Base-by-base conservation (phyloP, 2,888 invertebrate genomes). In the Xestia c-nigrum region DNA sequence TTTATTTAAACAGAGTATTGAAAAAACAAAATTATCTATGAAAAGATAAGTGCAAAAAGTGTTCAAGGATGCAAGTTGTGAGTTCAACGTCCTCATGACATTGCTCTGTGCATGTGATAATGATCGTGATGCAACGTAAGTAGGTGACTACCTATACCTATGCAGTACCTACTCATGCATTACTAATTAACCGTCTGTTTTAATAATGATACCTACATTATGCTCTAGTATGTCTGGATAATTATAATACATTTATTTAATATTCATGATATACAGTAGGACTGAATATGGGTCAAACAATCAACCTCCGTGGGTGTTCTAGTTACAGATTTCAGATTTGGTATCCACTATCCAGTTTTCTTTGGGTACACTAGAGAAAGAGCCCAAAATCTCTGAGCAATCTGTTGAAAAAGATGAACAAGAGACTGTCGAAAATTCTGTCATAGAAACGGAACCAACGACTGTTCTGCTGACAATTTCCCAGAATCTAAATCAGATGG, bases 81-180 rank as follows among this genome's bases (percentile, higher is more conserved):
- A 86, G 96, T 95, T 96, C 96, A 96, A 92, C 87, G 95, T 85
- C 90, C 96, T 86, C 87, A 82, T 96, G 96, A 96, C 96, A 95
- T 96, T 96, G 96, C 87, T 91, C 89, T 87, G 84, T 88, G 88
- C 91, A 90, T 87, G 87, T 91, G 91, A 94, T 93, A 92, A 93
- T 92, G 86, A 85, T 87, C 86, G 89, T 93, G 92, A 94, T 92
- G 93, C 92, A 94, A 93, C 89, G 86, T 88, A 89, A 89, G 84
- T 84, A 86, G 85, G 79, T 78, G 85, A 87, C 81, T 88, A 85
- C 82, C 81, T 81, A 85, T 80, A 31, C 31, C 31, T 31, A 84
- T 76, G 74, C 80, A 85, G 80, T 72, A 81, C 66, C 81, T 85
- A 83, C 83, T 76, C 74, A 81, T 84, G 76, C 77, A 79, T 65